phyloP scores from a whole-genome alignment of 2,888 invertebrate species.

The Branchellion lobata region DNA sequence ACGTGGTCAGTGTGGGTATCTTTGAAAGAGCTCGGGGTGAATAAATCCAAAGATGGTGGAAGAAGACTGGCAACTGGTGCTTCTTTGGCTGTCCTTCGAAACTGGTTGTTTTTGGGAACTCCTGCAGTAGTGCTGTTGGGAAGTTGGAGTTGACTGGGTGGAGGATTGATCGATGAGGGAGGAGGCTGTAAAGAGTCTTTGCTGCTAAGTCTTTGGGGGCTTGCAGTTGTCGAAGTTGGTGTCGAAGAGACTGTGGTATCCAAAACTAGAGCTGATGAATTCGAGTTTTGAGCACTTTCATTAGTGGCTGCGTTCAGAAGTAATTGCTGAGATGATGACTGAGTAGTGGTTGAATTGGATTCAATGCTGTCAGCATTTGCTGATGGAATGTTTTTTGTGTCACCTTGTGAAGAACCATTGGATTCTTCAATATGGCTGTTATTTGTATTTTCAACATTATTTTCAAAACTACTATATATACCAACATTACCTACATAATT shows the following conservation, averaged over 20 bases:
- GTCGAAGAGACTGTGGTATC: not conserved
- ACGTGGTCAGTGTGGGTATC: not conserved
- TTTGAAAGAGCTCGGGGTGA: not conserved
- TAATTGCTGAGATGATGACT: not conserved
- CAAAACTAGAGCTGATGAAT: not conserved
- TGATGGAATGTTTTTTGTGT: not conserved
- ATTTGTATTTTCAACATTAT: not conserved
- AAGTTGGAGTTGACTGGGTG: not conserved
- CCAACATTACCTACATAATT: not conserved
- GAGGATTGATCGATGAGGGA: not conserved
- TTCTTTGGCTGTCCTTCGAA: not conserved
- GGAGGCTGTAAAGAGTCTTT: not conserved
- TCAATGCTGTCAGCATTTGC: not conserved
- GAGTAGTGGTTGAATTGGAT: not conserved
- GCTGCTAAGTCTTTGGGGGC: not conserved
- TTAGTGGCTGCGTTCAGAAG: no score
- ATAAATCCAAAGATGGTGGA: not conserved
- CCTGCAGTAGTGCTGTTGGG: not conserved
- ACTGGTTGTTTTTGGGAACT: conserved; percentile 2
- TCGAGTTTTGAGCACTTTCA: not conserved
- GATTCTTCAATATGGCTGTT: not conserved
- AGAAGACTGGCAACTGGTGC: not conserved
- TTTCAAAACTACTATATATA: no score
- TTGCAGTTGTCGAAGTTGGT: not conserved
- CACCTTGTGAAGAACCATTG: not conserved